phyloP scores from a whole-genome alignment of 2,888 invertebrate species.

The Ormyrus thymus region DNA sequence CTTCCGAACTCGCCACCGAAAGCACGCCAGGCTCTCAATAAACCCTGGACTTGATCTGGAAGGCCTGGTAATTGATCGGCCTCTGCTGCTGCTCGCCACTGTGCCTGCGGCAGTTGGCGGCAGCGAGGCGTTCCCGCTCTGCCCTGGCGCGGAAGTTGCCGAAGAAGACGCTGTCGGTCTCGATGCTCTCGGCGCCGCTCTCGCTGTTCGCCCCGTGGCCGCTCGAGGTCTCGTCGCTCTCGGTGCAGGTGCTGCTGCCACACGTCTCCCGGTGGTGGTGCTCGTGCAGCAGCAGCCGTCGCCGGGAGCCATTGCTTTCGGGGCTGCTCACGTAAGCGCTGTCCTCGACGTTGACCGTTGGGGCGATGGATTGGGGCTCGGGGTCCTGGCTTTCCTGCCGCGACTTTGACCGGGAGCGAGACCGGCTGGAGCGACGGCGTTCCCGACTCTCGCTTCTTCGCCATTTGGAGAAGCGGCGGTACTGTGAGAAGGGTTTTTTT shows the following conservation, averaged over 20 bases:
- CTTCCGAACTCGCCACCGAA: no score
- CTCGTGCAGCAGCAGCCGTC: conserved; percentile 64
- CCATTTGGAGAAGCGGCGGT: conserved; percentile 46
- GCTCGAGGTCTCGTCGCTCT: conserved; percentile 79
- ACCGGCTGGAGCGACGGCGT: conserved; percentile 3
- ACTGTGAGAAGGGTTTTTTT: conserved; percentile 6
- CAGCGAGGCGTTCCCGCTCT: conserved; percentile 13
- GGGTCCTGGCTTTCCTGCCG: background rate
- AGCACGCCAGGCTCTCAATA: background rate
- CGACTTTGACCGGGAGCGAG: conserved; percentile 9
- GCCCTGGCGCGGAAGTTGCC: conserved; percentile 79
- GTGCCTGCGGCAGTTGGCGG: background rate
- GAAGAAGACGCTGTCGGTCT: conserved; percentile 91
- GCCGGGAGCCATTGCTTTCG: conserved; percentile 79
- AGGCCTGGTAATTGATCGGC: conserved; percentile 25
- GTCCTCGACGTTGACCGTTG: conserved; percentile 76
- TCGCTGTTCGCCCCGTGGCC: conserved; percentile 85
- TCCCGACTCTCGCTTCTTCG: background rate
- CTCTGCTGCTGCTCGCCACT: conserved; percentile 18
- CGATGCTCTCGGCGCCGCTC: conserved; percentile 90
- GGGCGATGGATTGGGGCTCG: background rate
- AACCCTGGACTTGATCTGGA: conserved; percentile 37
- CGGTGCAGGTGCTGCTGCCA: conserved; percentile 83
- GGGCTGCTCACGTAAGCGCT: conserved; percentile 89
- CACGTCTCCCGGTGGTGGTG: background rate